Evolutionary conservation across 1,140 invertebrate species (phyloP).

Genomic region (Calycopis cecrops): DNA sequence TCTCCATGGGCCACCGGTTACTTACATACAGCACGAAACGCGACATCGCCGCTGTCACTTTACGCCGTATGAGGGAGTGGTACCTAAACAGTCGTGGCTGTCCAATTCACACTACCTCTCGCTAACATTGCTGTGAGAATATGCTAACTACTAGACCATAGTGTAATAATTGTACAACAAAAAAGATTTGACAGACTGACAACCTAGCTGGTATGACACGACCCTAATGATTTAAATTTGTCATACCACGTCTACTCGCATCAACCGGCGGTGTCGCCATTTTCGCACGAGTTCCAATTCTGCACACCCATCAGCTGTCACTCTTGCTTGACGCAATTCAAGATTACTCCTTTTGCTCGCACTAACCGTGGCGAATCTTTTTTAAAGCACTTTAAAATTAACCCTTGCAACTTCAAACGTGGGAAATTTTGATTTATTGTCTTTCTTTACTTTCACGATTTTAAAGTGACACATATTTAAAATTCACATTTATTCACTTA

Average conservation of each 20-base stretch:
- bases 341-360: constrained; percentile 32
- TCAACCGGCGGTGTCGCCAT: constrained; percentile 32
- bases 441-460: too few species aligned
- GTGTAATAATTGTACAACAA: constrained; percentile 30
- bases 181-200: constrained; percentile 21
- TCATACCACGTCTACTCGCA: constrained; percentile 34
- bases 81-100: too few species aligned
- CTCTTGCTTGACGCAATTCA: constrained; percentile 54
- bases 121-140: too few species aligned
- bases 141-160: too few species aligned
- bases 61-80: too few species aligned
- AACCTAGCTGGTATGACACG: constrained; percentile 11
- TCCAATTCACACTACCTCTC: too few species aligned
- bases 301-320: constrained; percentile 61
- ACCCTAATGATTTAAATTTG: constrained; percentile 27
- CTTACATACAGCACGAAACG: too few species aligned
- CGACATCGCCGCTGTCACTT: too few species aligned
- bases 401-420: constrained; percentile 55
- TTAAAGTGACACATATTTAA: too few species aligned
- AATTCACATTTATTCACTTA: too few species aligned
- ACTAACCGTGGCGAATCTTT: constrained; percentile 60
- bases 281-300: constrained; percentile 60
- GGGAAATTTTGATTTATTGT: constrained; percentile 43
- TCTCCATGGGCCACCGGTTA: too few species aligned
- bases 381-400: constrained; percentile 59